Evolutionary conservation across 2,797 vertebrate genomes (phyloP), one percentile per base, ranked within the genome.

Genomic region (Alca torda): DNA sequence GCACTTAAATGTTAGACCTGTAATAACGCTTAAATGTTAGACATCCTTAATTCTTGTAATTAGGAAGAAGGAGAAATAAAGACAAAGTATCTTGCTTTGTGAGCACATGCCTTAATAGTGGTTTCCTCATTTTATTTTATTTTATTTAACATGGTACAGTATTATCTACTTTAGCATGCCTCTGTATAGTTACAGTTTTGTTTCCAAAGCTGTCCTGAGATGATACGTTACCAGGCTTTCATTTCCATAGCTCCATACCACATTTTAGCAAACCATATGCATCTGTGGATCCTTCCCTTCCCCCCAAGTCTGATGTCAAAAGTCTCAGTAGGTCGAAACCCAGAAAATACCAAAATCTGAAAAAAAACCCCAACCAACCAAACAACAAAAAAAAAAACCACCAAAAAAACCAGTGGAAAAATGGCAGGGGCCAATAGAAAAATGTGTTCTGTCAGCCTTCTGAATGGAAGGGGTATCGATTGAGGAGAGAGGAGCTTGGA

Each of bases 311-410:
- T 73, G 35, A 11, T 82, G 53, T 17, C 43, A 41, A 59, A 76
- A 82, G 21, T 10, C 5, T 85, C 16, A 18, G 6, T 46, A 43
- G 10, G 9, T 37, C 1, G 1, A 73, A 86, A 69, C 17, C 3
- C 13, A 57, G 30, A 82, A 81, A 76, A 89, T n/a, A n/a, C 4
- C 2, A 26, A 45, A 39, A 73, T 43, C 18, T 59, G 26, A 51
- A 79, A 41, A 41, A 41, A 41, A 30, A 51, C 39, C 39, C 39
- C 39, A 37, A 37, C 37, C 37, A 37, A 37, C 8, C 37, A 37
- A 39, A 11, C 10, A 39, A 1, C 1, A 3, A 2, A 19, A 20
- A 8, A 24, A 59, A 59, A 25, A 35, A 59, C 15, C 7, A 19
- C 19, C 14, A 18, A 20, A 20, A 14, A 24, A 59, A 35, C 3